Percentiles rank a stretch among this genome's conserved stretches.
phyloP scores from a whole-genome alignment of 2,797 vertebrate genomes.

The Macrochelys suwanniensis region DNA sequence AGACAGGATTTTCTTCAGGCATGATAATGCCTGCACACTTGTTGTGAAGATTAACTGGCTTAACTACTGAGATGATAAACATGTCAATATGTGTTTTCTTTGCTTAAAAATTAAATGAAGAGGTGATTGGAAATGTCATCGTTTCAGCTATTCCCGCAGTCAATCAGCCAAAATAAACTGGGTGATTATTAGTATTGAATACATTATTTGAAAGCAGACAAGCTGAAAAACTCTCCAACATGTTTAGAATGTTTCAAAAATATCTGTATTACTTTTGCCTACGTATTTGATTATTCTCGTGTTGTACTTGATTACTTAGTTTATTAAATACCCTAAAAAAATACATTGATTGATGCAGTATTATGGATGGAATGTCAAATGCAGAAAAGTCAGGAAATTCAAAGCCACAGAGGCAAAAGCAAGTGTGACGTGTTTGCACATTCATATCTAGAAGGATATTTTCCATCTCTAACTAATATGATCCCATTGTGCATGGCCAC shows the following conservation, averaged over 20 bases:
- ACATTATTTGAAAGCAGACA: slow-evolving; percentile 42
- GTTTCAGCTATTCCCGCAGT: slow-evolving; percentile 16
- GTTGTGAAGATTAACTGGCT: slow-evolving; percentile 1
- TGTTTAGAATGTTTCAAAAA: slow-evolving; percentile 37
- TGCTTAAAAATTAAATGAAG: neutral
- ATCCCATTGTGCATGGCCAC: neutral
- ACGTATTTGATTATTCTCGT: neutral
- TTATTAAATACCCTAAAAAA: slow-evolving; percentile 19
- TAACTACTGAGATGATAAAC: neutral
- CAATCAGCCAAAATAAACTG: slow-evolving; percentile 43
- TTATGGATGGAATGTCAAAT: neutral
- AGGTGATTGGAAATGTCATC: neutral
- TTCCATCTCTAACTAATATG: slow-evolving; percentile 14
- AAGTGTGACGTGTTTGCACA: neutral
- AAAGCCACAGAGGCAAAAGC: slow-evolving; percentile 29
- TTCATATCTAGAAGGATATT: neutral
- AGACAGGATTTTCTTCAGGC: neutral
- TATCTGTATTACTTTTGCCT: neutral
- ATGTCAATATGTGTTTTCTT: neutral
- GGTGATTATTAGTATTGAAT: slow-evolving; percentile 47
- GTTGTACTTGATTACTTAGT: neutral
- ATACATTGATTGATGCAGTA: neutral
- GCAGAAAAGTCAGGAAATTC: slow-evolving; percentile 8
- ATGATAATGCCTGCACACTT: neutral
- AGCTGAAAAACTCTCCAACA: slow-evolving; percentile 36